Evolutionary conservation across 2,113 vertebrate genomes (phyloP).

Genomic region (Triplophysa dalaica): DNA sequence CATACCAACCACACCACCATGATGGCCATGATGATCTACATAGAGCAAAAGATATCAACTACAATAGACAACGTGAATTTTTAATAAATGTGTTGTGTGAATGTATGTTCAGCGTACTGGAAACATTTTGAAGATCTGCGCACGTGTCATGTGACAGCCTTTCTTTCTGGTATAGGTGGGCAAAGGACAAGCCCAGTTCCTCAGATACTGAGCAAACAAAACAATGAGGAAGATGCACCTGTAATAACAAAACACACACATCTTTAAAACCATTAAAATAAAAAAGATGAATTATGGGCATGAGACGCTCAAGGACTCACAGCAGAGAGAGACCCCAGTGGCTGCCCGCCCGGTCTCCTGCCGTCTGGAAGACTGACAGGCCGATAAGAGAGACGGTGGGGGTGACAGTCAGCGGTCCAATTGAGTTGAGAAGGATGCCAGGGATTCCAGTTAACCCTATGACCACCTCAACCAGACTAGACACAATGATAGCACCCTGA

Average conservation of each 20-base stretch:
- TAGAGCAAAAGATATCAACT: constrained; percentile 27
- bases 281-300: neutral
- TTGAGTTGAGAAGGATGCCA: constrained; percentile 88
- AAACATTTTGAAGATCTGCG: constrained; percentile 98
- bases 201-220: constrained; percentile 92
- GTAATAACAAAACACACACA: constrained; percentile 38
- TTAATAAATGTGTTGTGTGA: neutral
- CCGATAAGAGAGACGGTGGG: constrained; percentile 95
- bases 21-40: constrained; percentile 92
- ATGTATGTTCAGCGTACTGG: constrained; percentile 75
- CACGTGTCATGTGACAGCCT: constrained; percentile 76
- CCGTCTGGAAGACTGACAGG: constrained; percentile 90
- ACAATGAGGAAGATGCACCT: constrained; percentile 91
- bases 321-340: constrained; percentile 93
- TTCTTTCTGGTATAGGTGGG: constrained; percentile 79
- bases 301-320: constrained; percentile 67
- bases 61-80: constrained; percentile 1
- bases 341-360: constrained; percentile 87
- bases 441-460: constrained; percentile 89
- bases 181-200: constrained; percentile 76
- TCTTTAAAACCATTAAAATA: neutral
- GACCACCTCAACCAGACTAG: constrained; percentile 85
- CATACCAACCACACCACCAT: constrained; percentile 91
- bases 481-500: constrained; percentile 92
- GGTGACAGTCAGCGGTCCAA: constrained; percentile 93